These are phyloP conservation scores for Bombycilla garrulus DNA, from an alignment of 2,113 vertebrate species.

Conservation along the genomic window DNA sequence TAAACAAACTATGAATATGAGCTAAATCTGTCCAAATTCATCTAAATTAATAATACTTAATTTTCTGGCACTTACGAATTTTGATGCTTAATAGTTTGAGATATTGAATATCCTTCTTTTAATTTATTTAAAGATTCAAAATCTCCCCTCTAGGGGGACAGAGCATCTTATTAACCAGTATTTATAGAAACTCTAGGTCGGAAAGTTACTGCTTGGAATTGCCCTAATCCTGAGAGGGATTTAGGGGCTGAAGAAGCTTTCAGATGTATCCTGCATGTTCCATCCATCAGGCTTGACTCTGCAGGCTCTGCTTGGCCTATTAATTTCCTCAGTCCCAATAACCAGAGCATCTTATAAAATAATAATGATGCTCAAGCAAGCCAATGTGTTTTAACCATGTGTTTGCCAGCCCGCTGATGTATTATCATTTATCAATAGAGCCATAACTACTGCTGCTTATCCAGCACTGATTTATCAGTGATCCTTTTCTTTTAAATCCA, in stretches of 20 bases:
- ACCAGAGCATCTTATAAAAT: background rate
- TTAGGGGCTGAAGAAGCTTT: background rate
- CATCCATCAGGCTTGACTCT: background rate
- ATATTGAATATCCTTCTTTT: background rate
- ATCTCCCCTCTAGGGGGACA: background rate
- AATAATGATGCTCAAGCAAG: background rate
- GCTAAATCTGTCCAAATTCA: background rate
- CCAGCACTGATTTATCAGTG: background rate
- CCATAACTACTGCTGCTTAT: background rate
- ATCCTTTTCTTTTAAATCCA: background rate
- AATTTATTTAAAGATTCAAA: constrained; percentile 9
- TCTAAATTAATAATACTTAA: background rate
- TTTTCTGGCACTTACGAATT: background rate
- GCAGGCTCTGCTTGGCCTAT: background rate
- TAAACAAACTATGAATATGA: background rate
- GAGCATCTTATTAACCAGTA: background rate
- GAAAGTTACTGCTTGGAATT: background rate
- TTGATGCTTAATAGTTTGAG: background rate
- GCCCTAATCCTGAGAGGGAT: background rate
- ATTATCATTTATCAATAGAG: background rate
- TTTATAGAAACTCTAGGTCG: background rate
- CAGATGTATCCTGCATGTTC: background rate
- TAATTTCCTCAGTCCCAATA: constrained; percentile 11
- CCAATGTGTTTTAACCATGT: background rate
- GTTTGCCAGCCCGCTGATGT: background rate